A percentile compares a stretch with the other conserved stretches of the same genome.
Conservation (phyloP, 2,888 invertebrate species). For the Dioctria rufipes region DNA sequence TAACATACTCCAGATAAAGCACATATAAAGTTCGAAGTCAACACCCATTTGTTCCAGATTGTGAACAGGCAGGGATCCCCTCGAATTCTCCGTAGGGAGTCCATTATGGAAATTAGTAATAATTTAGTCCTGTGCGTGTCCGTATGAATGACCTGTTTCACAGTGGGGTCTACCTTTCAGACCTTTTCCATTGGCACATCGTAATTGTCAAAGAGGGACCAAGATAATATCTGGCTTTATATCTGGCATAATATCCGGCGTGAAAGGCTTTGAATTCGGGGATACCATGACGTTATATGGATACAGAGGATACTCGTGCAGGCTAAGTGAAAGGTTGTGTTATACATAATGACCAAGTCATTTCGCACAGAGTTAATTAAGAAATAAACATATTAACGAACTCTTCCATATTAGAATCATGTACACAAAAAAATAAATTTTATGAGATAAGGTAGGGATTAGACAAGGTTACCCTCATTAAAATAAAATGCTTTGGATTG, state of each 20-base stretch:
- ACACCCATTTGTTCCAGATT: slow-evolving; percentile 52
- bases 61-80: slow-evolving; percentile 32
- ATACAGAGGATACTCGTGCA: slow-evolving; percentile 35
- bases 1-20: slow-evolving; percentile 21
- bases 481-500: background rate
- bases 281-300: slow-evolving; percentile 16
- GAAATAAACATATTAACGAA: slow-evolving; percentile 41
- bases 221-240: slow-evolving; percentile 38
- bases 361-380: slow-evolving; percentile 34
- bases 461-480: slow-evolving; percentile 7
- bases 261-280: slow-evolving; percentile 13
- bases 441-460: background rate
- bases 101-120: slow-evolving; percentile 51
- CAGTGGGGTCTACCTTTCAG: slow-evolving; percentile 44
- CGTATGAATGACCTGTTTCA: slow-evolving; percentile 45
- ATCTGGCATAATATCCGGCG: slow-evolving; percentile 42
- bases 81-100: slow-evolving; percentile 27
- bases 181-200: slow-evolving; percentile 46
- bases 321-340: slow-evolving; percentile 47
- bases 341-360: slow-evolving; percentile 33
- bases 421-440: background rate
- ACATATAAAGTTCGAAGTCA: slow-evolving; percentile 48
- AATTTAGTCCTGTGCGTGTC: slow-evolving; percentile 51
- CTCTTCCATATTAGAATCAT: slow-evolving; percentile 1
- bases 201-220: slow-evolving; percentile 50